Evolutionary conservation across 64 coral and sea anemone genomes (phyloP).

Genomic region (Montipora efflorescens): DNA sequence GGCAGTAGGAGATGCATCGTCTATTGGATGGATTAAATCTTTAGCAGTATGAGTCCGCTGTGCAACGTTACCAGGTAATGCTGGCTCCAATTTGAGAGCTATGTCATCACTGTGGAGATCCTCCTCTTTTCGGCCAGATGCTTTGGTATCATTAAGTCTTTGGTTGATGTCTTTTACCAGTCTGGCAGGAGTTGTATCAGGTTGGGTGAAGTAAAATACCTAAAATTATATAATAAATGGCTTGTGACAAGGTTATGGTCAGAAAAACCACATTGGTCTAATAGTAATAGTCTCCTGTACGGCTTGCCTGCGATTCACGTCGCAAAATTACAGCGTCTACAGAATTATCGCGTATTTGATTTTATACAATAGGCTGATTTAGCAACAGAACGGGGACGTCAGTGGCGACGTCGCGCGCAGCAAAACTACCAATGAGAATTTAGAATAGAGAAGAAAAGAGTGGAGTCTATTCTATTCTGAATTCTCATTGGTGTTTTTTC

Average conservation of each 20-base stretch:
- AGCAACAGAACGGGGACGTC: no score
- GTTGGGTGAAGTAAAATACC: constrained; percentile 91
- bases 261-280: no score
- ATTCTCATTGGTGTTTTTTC: no score
- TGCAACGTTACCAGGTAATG: neutral
- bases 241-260: neutral
- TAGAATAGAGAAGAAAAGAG: no score
- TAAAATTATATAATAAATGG: neutral
- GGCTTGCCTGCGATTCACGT: no score
- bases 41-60: neutral
- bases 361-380: no score
- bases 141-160: constrained; percentile 14
- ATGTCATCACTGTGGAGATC: neutral
- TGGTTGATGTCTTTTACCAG: constrained; percentile 68
- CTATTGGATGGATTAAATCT: constrained; percentile 44
- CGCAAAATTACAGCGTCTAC: no score
- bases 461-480: no score
- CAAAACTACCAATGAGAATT: no score
- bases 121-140: neutral
- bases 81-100: neutral
- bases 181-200: constrained; percentile 78
- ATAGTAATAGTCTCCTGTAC: no score
- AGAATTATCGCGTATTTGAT: no score
- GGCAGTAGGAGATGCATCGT: constrained; percentile 52
- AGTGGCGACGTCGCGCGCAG: no score